Conservation (phyloP, 64 coral and sea anemone genomes). For the Actinia equina region DNA sequence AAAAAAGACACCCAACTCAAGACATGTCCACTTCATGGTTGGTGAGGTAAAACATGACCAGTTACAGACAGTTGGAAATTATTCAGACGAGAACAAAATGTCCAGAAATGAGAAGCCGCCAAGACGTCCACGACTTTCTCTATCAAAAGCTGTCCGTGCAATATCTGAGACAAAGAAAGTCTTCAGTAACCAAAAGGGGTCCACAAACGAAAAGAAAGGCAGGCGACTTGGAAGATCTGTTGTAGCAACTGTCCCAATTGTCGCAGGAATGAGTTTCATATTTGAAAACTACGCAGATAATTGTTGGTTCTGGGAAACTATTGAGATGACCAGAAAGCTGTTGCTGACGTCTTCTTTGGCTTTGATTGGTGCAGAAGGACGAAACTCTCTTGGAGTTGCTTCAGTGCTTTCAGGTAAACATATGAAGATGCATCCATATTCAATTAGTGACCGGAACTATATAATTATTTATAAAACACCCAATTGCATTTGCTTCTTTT, state of each 20-base stretch:
- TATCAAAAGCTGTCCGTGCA: background rate
- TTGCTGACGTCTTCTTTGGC: background rate
- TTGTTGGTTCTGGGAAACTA: background rate
- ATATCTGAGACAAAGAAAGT: background rate
- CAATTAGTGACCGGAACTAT: no score
- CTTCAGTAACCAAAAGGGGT: background rate
- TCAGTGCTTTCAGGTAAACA: conserved; percentile 14
- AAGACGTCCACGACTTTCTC: background rate
- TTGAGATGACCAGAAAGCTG: conserved; percentile 1
- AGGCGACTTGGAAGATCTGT: background rate
- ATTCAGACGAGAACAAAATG: no score
- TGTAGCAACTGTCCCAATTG: background rate
- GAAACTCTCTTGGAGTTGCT: conserved; percentile 27
- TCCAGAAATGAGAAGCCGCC: background rate
- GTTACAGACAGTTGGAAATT: no score
- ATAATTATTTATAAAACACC: no score
- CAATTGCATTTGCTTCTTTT: no score
- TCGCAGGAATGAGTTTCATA: background rate
- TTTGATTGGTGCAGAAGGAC: background rate
- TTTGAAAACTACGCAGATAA: no score
- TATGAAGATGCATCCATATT: no score
- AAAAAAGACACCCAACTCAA: background rate
- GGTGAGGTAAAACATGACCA: no score
- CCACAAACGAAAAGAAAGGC: no score
- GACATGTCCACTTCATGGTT: background rate